Evolutionary conservation across 2,888 invertebrate species (phyloP).

Genomic region (Papilio elwesi): DNA sequence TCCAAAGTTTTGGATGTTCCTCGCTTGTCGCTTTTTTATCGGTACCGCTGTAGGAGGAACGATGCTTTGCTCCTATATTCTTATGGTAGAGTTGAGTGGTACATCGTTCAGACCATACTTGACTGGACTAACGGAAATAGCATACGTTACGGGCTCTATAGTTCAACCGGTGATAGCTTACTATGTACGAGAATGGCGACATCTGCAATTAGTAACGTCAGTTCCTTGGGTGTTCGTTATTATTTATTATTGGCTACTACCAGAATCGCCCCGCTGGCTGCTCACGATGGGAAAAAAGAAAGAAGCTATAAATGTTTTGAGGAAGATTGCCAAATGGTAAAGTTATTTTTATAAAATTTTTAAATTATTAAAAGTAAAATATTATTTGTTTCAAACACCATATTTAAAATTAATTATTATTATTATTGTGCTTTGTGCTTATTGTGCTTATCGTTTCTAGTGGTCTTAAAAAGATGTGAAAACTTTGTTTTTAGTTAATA

Average conservation of each 20-base stretch:
- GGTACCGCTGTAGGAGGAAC: constrained; percentile 86
- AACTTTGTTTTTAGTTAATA: too few relatives aligned
- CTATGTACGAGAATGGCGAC: constrained; percentile 84
- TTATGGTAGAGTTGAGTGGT: constrained; percentile 86
- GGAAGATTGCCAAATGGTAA: constrained; percentile 84
- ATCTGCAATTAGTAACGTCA: constrained; percentile 84
- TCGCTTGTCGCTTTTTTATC: constrained; percentile 83
- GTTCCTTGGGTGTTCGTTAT: constrained; percentile 80
- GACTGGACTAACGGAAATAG: constrained; percentile 81
- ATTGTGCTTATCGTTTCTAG: too few relatives aligned
- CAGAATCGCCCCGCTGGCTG: constrained; percentile 92
- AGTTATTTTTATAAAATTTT: background rate
- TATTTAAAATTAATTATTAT: too few relatives aligned
- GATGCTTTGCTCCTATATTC: constrained; percentile 87
- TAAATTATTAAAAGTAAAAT: too few relatives aligned
- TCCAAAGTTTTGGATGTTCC: constrained; percentile 85
- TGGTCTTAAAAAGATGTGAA: too few relatives aligned
- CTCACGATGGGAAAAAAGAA: constrained; percentile 86
- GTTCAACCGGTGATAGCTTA: constrained; percentile 83
- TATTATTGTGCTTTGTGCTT: too few relatives aligned
- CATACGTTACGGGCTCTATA: constrained; percentile 82
- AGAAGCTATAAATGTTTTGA: constrained; percentile 85
- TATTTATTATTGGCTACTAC: constrained; percentile 87
- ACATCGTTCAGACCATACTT: constrained; percentile 81
- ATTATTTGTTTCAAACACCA: background rate